Percentiles rank a stretch among this genome's conserved stretches.
Evolutionary conservation across 2,113 vertebrate genomes (phyloP).

Genomic region (Rhynchomys soricoides): DNA sequence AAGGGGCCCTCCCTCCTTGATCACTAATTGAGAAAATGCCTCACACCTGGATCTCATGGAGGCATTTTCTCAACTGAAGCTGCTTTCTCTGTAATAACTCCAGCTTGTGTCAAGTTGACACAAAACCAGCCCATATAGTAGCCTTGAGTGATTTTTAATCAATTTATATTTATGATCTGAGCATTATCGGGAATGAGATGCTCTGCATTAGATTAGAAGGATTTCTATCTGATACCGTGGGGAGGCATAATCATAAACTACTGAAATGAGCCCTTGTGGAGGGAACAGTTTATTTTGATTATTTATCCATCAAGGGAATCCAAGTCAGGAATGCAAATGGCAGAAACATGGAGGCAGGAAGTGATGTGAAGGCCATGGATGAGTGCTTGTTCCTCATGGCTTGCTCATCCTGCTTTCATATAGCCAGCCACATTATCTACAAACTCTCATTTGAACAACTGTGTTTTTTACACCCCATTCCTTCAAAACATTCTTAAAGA

Average conservation of each 20-base stretch:
- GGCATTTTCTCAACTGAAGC: too few relatives aligned
- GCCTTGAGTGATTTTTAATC: neutral
- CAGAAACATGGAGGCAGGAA: neutral
- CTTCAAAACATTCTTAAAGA: neutral
- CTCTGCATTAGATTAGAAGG: neutral
- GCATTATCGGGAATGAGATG: neutral
- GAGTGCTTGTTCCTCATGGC: neutral
- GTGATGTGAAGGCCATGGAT: too few relatives aligned
- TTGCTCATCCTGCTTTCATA: neutral
- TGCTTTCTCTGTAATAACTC: too few relatives aligned
- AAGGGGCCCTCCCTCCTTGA: too few relatives aligned
- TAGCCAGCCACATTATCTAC: neutral
- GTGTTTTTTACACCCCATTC: rapidly evolving
- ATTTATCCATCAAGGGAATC: neutral
- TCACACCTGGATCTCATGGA: too few relatives aligned
- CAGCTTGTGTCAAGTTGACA: too few relatives aligned
- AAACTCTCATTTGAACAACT: neutral
- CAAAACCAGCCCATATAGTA: too few relatives aligned
- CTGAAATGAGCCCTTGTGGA: neutral
- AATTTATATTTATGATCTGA: neutral
- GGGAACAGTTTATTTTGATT: neutral
- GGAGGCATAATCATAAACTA: neutral
- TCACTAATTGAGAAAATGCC: too few relatives aligned
- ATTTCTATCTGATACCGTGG: neutral
- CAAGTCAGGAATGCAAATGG: neutral